These are phyloP conservation scores for Boloria euphrosyne DNA, from an alignment of 2,888 invertebrate species.

Conservation along the genomic window DNA sequence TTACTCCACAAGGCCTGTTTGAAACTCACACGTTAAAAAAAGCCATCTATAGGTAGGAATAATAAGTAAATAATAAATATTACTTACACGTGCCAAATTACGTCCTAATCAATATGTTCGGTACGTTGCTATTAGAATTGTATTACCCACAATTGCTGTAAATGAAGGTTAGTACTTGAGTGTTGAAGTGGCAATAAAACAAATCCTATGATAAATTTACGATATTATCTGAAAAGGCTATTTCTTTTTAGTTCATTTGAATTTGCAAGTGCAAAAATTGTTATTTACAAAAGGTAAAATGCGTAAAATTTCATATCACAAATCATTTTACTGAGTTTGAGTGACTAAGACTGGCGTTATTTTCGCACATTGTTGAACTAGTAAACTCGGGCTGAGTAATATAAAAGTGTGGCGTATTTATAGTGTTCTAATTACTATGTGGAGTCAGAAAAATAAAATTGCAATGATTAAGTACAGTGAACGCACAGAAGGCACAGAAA, in stretches of 20 bases:
- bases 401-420: slow-evolving; percentile 34
- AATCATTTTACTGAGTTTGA: background rate
- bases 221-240: no score
- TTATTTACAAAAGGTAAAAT: no score
- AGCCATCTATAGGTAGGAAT: no score
- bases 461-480: slow-evolving; percentile 56
- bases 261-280: no score
- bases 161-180: slow-evolving; percentile 15
- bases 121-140: slow-evolving; percentile 2
- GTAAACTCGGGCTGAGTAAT: slow-evolving; percentile 28
- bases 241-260: no score
- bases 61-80: background rate
- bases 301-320: background rate
- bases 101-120: slow-evolving; percentile 25
- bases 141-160: slow-evolving; percentile 4
- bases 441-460: slow-evolving; percentile 45
- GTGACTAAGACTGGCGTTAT: slow-evolving; percentile 1
- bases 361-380: background rate
- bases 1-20: no score
- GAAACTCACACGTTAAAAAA: background rate
- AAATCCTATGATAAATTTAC: background rate
- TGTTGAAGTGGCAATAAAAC: background rate
- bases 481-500: slow-evolving; percentile 53
- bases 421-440: slow-evolving; percentile 44
- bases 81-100: slow-evolving; percentile 14